Evolutionary conservation across 2,113 vertebrate species (phyloP).

Genomic region (Urocolius indicus): DNA sequence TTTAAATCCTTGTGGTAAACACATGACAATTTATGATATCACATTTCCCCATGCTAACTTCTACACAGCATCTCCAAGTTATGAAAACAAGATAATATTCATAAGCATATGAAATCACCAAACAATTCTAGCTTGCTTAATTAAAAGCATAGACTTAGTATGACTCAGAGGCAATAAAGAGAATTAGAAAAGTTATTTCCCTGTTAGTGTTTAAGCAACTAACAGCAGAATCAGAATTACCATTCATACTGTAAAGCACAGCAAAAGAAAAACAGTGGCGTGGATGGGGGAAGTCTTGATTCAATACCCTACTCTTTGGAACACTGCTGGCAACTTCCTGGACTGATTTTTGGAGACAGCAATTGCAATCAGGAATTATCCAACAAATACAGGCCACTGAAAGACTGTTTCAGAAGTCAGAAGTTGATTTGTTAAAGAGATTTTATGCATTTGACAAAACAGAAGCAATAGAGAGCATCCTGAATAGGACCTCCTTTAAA

Average conservation of each 20-base stretch:
- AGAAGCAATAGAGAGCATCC: not conserved
- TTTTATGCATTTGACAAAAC: not conserved
- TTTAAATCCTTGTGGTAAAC: not conserved
- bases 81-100: not conserved
- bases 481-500: not conserved
- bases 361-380: not conserved
- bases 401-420: not conserved
- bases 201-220: not conserved
- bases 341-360: not conserved
- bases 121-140: not conserved
- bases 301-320: not conserved
- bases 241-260: not conserved
- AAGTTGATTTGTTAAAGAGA: not conserved
- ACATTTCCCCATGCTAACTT: not conserved
- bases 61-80: not conserved
- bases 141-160: not conserved
- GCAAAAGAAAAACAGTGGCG: not conserved
- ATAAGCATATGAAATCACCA: not conserved
- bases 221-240: not conserved
- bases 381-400: not conserved
- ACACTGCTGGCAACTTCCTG: not conserved
- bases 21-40: accelerated
- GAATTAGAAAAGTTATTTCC: not conserved
- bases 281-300: not conserved
- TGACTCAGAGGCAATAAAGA: not conserved